Evolutionary conservation across 2,797 vertebrate genomes (phyloP), one percentile per base, ranked within the genome.

Genomic region (Tauraco hartlaubi): DNA sequence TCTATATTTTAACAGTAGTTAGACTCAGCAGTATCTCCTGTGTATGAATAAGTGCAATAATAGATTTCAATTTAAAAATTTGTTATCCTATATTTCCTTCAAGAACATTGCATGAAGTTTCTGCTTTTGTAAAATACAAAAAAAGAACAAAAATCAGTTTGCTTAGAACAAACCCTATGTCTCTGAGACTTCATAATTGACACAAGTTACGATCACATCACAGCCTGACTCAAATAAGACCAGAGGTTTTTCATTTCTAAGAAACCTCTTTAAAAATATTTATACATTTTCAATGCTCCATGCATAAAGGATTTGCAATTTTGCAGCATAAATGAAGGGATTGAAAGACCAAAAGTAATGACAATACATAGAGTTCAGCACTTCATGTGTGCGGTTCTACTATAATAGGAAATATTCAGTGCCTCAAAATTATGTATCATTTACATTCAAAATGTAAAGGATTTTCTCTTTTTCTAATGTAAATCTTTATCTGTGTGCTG

Each of bases 301-400:
- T 90, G 61, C 76, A 82, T 78, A 90, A 93, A 90, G 54, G 73
- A 96, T 92, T 96, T 95, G 29, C 72, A 64, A 52, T 72, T 97
- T 79, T 95, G 95, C 62, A 85, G 41, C 69, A 71, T 78, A 81
- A 95, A 84, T 91, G 59, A 94, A 83, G 55, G n/a, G 59, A 90
- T 6, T 92, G 58, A 92, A 96, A 90, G 49, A 63, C 33, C 1
- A 5, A 94, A 94, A 90, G 75, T 33, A 76, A 76, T 63, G 67
- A 88, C 67, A 94, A 87, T 82, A 26, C 28, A 13, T 20, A 25
- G 69, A 77, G 28, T 64, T 88, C 8, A 28, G 33, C 4, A 2
- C 48, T 80, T 88, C 49, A 46, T 86, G 31, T 87, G 9, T 56
- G 10, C 11, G 1, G 39, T 79, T 88, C 56, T 90, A 8, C 48